These are phyloP conservation scores for Dyspetes luteomarginatus DNA, from an alignment of 2,888 invertebrate genomes.

Conservation along the genomic window DNA sequence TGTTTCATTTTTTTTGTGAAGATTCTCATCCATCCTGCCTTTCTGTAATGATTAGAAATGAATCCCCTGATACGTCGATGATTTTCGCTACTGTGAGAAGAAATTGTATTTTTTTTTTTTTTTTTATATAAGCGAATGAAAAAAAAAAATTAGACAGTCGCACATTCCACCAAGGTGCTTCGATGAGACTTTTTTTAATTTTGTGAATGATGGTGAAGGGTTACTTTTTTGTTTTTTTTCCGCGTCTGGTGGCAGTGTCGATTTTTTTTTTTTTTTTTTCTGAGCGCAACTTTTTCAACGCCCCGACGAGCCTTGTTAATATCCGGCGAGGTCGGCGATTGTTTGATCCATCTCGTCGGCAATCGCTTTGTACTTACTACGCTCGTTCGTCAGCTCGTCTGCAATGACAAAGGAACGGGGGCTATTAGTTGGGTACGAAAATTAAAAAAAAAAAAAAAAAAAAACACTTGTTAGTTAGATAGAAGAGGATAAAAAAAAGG, in stretches of 20 bases:
- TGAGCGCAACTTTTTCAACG: conserved; percentile 82
- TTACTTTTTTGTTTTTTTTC: conserved; percentile 49
- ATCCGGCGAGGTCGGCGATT: conserved; percentile 97
- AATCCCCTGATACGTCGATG: conserved; percentile 7
- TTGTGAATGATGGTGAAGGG: conserved; percentile 27
- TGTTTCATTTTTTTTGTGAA: not conserved
- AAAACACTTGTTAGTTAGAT: conserved; percentile 64
- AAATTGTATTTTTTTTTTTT: conserved; percentile 28
- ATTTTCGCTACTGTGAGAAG: conserved; percentile 36
- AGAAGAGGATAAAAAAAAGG: conserved; percentile 50
- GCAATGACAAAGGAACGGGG: conserved; percentile 81
- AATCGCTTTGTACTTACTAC: conserved; percentile 98
- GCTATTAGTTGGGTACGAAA: conserved; percentile 73
- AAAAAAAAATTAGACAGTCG: conserved; percentile 55
- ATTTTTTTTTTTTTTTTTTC: conserved; percentile 64
- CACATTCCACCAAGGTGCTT: conserved; percentile 49
- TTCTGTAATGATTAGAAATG: too few species aligned
- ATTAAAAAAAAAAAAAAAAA: conserved; percentile 67
- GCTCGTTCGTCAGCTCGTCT: conserved; percentile 95
- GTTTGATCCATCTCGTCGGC: conserved; percentile 99
- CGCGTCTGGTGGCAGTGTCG: conserved; percentile 71
- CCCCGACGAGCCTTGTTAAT: conserved; percentile 84
- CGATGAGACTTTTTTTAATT: conserved; percentile 30
- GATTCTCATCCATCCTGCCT: conserved; percentile 11
- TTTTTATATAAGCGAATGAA: conserved; percentile 49